Conservation (phyloP, 2,888 invertebrate species). For the Smittia aterrima region DNA sequence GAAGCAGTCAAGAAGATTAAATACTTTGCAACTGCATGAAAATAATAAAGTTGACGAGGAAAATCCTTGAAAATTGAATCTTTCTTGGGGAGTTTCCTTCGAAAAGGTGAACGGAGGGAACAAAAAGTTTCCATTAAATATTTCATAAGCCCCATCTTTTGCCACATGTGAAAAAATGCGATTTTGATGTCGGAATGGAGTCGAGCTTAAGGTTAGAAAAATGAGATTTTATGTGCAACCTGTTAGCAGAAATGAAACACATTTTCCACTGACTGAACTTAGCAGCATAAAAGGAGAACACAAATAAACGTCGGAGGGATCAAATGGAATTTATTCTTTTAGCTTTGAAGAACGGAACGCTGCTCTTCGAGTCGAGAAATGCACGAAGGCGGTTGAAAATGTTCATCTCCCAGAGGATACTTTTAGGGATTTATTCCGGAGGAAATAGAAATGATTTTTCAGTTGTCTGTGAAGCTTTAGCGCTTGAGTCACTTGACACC, state of each 20-base stretch:
- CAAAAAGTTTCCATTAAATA: not conserved
- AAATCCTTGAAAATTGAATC: constrained; percentile 19
- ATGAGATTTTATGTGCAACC: constrained; percentile 39
- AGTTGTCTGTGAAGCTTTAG: too few species aligned
- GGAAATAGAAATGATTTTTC: too few species aligned
- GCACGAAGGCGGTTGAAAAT: too few species aligned
- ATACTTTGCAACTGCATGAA: not conserved
- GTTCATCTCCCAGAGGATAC: too few species aligned
- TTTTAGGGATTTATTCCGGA: too few species aligned
- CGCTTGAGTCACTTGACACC: too few species aligned
- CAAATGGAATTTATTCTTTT: constrained; percentile 30
- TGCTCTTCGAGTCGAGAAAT: too few species aligned
- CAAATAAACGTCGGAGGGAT: constrained; percentile 38
- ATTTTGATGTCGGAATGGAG: not conserved
- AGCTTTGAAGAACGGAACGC: too few species aligned
- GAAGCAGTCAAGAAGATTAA: constrained; percentile 14
- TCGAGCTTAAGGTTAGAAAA: constrained; percentile 13
- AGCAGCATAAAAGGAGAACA: not conserved
- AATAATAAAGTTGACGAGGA: constrained; percentile 28
- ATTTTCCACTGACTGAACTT: not conserved
- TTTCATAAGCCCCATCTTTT: not conserved
- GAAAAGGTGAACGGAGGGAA: not conserved
- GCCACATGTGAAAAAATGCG: constrained; percentile 14
- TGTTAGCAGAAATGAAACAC: constrained; percentile 4
- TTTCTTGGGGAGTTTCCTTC: not conserved